Evolutionary conservation across 2,888 invertebrate species (phyloP).

Genomic region (Cremastobaeus sp.): DNA sequence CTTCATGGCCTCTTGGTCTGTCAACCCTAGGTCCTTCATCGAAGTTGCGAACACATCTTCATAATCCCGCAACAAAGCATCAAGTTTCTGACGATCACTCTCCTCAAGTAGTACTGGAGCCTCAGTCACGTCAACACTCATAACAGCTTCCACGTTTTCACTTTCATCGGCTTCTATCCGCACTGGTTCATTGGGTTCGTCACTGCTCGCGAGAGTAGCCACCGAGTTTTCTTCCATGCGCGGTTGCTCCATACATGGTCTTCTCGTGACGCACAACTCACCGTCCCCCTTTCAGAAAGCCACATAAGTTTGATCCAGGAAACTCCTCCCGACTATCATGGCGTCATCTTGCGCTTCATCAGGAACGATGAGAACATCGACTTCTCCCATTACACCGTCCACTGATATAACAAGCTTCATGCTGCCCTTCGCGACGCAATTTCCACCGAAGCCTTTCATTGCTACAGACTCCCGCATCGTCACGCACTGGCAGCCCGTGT

Average conservation of each 20-base stretch:
- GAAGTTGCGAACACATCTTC: not conserved
- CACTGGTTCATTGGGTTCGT: not conserved
- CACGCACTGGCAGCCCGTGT: slow-evolving; percentile 1
- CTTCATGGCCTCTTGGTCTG: too few relatives aligned
- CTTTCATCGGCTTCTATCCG: not conserved
- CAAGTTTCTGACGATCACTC: not conserved
- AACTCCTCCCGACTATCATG: slow-evolving; percentile 2
- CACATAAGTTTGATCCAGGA: not conserved
- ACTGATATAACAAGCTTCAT: not conserved
- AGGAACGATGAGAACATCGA: not conserved
- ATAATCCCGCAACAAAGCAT: not conserved
- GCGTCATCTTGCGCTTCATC: slow-evolving; percentile 4
- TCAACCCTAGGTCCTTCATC: not conserved
- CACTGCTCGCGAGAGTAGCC: too few relatives aligned
- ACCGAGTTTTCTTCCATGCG: not conserved
- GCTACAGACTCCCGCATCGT: slow-evolving; percentile 5
- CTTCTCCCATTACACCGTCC: not conserved
- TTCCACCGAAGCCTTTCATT: not conserved
- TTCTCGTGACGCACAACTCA: not conserved
- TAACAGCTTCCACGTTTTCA: too few relatives aligned
- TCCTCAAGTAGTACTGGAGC: not conserved
- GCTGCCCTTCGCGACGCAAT: not conserved
- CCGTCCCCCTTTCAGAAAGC: not conserved
- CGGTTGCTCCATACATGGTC: not conserved
- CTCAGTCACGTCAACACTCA: not conserved